phyloP scores from a whole-genome alignment of 2,888 invertebrate species.

The Trypoxylon attenuatum region DNA sequence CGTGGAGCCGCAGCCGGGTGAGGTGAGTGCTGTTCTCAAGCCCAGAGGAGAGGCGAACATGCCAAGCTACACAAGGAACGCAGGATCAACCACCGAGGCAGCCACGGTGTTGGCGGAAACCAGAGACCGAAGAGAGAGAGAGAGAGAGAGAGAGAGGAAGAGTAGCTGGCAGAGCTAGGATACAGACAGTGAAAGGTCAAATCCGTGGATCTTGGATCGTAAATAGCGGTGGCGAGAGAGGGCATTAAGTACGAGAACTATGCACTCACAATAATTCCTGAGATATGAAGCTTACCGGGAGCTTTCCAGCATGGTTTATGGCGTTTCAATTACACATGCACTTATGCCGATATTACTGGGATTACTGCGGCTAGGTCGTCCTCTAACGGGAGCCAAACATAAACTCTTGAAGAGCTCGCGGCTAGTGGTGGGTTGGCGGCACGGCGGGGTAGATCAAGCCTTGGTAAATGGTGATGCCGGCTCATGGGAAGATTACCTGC shows the following conservation, averaged over 20 bases:
- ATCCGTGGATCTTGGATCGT: constrained; percentile 28
- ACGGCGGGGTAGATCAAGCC: constrained; percentile 9
- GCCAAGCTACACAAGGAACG: not conserved
- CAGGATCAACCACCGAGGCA: not conserved
- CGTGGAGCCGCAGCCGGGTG: constrained; percentile 25
- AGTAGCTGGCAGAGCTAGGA: constrained; percentile 4
- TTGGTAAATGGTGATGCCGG: constrained; percentile 11
- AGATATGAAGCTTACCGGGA: constrained; percentile 55
- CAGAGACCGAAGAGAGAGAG: constrained; percentile 1
- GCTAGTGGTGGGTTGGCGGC: constrained; percentile 6
- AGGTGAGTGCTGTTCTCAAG: not conserved
- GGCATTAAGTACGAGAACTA: not conserved
- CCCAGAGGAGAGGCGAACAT: not conserved
- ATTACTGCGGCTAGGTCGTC: constrained; percentile 30
- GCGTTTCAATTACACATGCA: constrained; percentile 65
- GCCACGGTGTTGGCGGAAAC: no score
- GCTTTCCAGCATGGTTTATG: constrained; percentile 50
- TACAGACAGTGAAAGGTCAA: constrained; percentile 3
- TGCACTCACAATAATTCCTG: constrained; percentile 47
- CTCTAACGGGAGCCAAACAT: constrained; percentile 29
- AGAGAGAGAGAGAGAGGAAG: not conserved
- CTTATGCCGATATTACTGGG: constrained; percentile 59
- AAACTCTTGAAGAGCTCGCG: constrained; percentile 37
- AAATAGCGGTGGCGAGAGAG: constrained; percentile 34
- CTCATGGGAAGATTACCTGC: not conserved